Evolutionary conservation across 2,113 vertebrate species (phyloP), one percentile per base, ranked within the genome.

Genomic region (Reinhardtius hippoglossoides): DNA sequence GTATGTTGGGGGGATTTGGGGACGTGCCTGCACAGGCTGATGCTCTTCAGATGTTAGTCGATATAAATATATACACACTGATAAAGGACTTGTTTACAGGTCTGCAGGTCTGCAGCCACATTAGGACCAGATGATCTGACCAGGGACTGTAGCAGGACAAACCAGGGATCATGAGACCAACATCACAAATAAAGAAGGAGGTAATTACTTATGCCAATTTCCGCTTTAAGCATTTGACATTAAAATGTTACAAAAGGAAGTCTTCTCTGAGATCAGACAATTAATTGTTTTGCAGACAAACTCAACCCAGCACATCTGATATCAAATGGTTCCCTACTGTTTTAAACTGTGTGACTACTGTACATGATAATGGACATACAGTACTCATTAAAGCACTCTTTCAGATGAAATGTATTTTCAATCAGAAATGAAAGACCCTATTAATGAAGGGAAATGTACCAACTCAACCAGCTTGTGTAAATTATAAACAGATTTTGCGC

Each of bases 401-500:
- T 65, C 56, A 61, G 21, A 54, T 65, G 10, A 72, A 84, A 73
- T 10, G 14, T 9, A 54, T 57, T 50, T 82, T 40, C 48, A 55
- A 64, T 44, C 58, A 68, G 59, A 44, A 40, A 61, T 61, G 20
- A 73, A 81, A 73, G 1, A 62, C 26, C 12, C 44, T 54, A 18
- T 67, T 76, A 14, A 64, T 42, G 18, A 58, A 37, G 52, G 59
- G 23, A 55, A 75, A 83, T 3, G 40, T n/a, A 78, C 21, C 52
- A 54, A 57, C 20, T 23, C 61, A 73, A 67, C 2, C n/a, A 82
- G 75, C 67, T 58, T 79, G 76, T 62, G 69, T 55, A 63, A 73
- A 85, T 72, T 62, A 67, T 76, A 67, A 86, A 85, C 82, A 87
- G 81, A 85, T 82, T 81, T 76, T 77, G 62, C 67, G 57, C 60